Evolutionary conservation across 1,140 invertebrate species (phyloP).

Genomic region (Frieseomelitta varia): DNA sequence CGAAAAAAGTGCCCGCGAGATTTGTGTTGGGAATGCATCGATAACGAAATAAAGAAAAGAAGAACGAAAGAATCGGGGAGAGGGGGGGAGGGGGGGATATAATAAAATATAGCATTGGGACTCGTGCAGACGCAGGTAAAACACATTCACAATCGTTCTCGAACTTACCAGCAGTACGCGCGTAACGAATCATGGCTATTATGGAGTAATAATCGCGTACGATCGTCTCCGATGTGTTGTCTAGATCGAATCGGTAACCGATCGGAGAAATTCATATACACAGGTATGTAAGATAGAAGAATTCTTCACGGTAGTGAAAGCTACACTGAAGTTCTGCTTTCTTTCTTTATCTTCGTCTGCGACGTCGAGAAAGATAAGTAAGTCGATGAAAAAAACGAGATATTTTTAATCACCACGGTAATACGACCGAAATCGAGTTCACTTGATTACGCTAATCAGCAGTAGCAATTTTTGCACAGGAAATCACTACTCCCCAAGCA

Average conservation of each 20-base stretch:
- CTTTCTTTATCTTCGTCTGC: no score
- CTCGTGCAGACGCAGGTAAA: slow-evolving; percentile 42
- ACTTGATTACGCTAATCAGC: slow-evolving; percentile 32
- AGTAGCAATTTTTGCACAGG: slow-evolving; percentile 38
- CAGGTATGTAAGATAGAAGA: background rate
- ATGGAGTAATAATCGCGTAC: slow-evolving; percentile 25
- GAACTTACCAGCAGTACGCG: slow-evolving; percentile 10
- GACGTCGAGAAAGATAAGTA: background rate
- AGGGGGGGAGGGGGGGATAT: no score
- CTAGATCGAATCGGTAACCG: slow-evolving; percentile 15
- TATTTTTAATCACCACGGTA: slow-evolving; percentile 26
- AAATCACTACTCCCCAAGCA: slow-evolving; percentile 36
- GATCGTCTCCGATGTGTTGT: slow-evolving; percentile 8
- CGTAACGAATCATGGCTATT: slow-evolving; percentile 40
- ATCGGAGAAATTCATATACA: background rate
- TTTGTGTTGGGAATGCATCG: slow-evolving; percentile 39
- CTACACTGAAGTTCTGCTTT: background rate
- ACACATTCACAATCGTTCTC: slow-evolving; percentile 36
- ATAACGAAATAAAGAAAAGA: slow-evolving; percentile 10
- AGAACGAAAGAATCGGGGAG: slow-evolving; percentile 14
- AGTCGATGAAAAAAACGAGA: background rate
- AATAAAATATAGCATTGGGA: background rate
- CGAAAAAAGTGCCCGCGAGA: background rate
- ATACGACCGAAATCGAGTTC: slow-evolving; percentile 14
- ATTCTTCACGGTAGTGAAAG: background rate